Evolutionary conservation across 2,797 vertebrate species (phyloP).

Genomic region (Acanthis flammea): DNA sequence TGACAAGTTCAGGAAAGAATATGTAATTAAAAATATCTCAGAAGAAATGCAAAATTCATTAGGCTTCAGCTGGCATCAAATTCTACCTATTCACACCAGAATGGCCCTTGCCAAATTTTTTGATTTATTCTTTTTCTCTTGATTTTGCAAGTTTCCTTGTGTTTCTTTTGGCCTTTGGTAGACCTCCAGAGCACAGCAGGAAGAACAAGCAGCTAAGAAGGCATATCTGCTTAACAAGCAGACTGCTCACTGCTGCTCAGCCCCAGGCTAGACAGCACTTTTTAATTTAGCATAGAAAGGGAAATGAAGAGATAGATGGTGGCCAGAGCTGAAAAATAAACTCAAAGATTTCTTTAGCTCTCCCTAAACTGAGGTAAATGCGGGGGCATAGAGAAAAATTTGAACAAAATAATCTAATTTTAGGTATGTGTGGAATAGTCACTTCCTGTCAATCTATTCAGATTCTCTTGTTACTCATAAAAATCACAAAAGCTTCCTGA

Average conservation of each 20-base stretch:
- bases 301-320: neutral
- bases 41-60: neutral
- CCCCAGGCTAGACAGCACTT: neutral
- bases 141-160: neutral
- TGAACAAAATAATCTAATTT: neutral
- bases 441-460: neutral
- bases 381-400: neutral
- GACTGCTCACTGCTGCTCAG: neutral
- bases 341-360: neutral
- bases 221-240: neutral
- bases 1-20: neutral
- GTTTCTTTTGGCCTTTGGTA: neutral
- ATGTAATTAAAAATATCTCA: neutral
- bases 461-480: neutral
- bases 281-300: neutral
- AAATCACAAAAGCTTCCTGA: neutral
- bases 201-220: neutral
- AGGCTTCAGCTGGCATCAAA: neutral
- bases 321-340: neutral
- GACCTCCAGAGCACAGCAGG: neutral
- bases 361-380: neutral
- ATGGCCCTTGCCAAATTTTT: neutral
- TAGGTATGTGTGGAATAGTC: neutral
- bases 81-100: neutral
- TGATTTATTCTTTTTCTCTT: neutral